Conservation (phyloP, 2,888 invertebrate genomes). For the Acanthacorydalis orientalis region DNA sequence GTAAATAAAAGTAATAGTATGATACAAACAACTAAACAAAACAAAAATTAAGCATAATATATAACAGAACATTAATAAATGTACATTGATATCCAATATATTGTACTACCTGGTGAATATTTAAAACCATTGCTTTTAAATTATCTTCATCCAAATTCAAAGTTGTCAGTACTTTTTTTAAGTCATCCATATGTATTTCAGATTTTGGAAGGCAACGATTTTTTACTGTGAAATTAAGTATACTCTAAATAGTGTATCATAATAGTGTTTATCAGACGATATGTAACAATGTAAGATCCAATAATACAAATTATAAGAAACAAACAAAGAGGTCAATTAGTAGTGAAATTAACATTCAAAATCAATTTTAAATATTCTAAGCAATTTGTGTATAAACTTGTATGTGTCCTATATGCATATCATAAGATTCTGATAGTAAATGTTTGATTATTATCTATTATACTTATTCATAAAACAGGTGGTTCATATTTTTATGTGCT, state of each 20-base stretch:
- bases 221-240: slow-evolving; percentile 24
- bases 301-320: background rate
- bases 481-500: too few relatives aligned
- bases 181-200: too few relatives aligned
- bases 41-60: slow-evolving; percentile 2
- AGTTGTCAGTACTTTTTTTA: slow-evolving; percentile 18
- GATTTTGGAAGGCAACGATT: slow-evolving; percentile 25
- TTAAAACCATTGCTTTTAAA: slow-evolving; percentile 28
- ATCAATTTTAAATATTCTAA: background rate
- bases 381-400: too few relatives aligned
- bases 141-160: slow-evolving; percentile 24
- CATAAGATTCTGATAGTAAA: too few relatives aligned
- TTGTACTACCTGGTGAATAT: slow-evolving; percentile 28
- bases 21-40: too few relatives aligned
- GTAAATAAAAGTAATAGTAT: too few relatives aligned
- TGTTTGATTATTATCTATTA: too few relatives aligned
- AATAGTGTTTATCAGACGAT: too few relatives aligned
- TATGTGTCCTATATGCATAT: too few relatives aligned
- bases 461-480: too few relatives aligned
- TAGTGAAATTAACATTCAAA: background rate
- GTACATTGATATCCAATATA: too few relatives aligned
- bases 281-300: too few relatives aligned
- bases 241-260: background rate
- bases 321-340: slow-evolving; percentile 1
- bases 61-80: slow-evolving; percentile 12